phyloP scores from a whole-genome alignment of 2,797 vertebrate species.

The Steatocranus sp. region DNA sequence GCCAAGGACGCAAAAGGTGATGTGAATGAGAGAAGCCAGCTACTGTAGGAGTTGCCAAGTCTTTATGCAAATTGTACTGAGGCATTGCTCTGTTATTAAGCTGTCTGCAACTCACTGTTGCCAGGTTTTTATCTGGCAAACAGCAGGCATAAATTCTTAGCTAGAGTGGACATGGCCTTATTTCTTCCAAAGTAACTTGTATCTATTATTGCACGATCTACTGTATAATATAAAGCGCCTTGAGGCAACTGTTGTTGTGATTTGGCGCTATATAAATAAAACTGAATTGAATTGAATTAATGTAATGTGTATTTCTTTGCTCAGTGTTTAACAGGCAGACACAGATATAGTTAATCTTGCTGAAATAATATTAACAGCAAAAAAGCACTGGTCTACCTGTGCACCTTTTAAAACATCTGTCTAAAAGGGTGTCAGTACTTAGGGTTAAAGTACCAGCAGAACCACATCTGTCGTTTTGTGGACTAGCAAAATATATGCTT shows the following conservation, averaged over 20 bases:
- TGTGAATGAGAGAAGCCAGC: slow-evolving; percentile 1
- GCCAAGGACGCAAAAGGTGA: not conserved
- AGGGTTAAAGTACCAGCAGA: not conserved
- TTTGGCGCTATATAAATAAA: not conserved
- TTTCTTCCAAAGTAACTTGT: not conserved
- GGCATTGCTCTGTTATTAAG: slow-evolving; percentile 53
- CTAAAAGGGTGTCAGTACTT: not conserved
- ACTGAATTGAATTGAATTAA: not conserved
- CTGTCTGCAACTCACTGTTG: slow-evolving; percentile 28
- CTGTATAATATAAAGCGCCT: accelerated
- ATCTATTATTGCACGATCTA: not conserved
- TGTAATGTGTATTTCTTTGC: slow-evolving; percentile 34
- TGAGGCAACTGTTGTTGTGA: not conserved
- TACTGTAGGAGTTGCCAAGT: not conserved
- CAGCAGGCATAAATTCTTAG: slow-evolving; percentile 8
- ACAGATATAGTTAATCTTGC: not conserved
- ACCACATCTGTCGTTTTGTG: not conserved
- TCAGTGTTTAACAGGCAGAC: slow-evolving; percentile 1
- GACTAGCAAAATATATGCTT: not conserved
- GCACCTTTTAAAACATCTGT: not conserved
- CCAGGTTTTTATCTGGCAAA: slow-evolving; percentile 34
- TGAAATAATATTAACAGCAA: not conserved
- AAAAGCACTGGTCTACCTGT: not conserved
- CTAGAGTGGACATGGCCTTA: slow-evolving; percentile 18
- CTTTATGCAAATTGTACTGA: not conserved